These are phyloP conservation scores for Choreutis nemorana DNA, from an alignment of 2,888 invertebrate genomes.

Conservation along the genomic window DNA sequence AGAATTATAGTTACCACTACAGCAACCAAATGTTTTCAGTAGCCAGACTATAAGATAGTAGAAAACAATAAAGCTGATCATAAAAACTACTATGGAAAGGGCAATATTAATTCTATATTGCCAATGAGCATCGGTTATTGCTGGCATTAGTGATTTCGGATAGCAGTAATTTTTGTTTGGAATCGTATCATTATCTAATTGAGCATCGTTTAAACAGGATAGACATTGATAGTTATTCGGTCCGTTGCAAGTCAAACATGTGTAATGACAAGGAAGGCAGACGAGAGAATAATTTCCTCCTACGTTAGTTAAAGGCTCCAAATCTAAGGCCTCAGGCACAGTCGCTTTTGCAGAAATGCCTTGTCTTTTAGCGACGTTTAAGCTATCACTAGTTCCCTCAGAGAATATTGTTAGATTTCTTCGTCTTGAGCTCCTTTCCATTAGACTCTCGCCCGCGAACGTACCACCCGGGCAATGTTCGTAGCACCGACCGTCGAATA, in stretches of 20 bases:
- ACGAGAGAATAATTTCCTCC: constrained; percentile 33
- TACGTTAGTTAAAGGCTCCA: constrained; percentile 26
- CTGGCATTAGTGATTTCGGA: constrained; percentile 45
- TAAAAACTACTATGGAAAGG: constrained; percentile 35
- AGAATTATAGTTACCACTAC: constrained; percentile 30
- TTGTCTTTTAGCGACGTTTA: constrained; percentile 32
- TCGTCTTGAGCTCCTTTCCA: constrained; percentile 42
- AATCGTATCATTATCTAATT: constrained; percentile 43
- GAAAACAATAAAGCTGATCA: constrained; percentile 27
- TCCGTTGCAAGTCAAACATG: constrained; percentile 75
- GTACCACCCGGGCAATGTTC: constrained; percentile 64
- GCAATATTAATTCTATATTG: constrained; percentile 49
- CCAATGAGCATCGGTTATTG: constrained; percentile 49
- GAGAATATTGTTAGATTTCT: constrained; percentile 42
- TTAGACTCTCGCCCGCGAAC: constrained; percentile 46
- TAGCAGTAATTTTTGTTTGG: constrained; percentile 59
- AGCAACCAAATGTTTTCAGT: constrained; percentile 26
- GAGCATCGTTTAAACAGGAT: constrained; percentile 72
- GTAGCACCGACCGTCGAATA: constrained; percentile 69
- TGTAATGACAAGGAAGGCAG: constrained; percentile 77
- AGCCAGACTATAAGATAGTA: constrained; percentile 30
- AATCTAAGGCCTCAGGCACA: constrained; percentile 41
- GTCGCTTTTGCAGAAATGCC: constrained; percentile 19
- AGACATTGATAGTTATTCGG: constrained; percentile 74
- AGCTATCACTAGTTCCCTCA: constrained; percentile 19